phyloP scores from a whole-genome alignment of 2,888 invertebrate species.

The Abrostola triplasia region DNA sequence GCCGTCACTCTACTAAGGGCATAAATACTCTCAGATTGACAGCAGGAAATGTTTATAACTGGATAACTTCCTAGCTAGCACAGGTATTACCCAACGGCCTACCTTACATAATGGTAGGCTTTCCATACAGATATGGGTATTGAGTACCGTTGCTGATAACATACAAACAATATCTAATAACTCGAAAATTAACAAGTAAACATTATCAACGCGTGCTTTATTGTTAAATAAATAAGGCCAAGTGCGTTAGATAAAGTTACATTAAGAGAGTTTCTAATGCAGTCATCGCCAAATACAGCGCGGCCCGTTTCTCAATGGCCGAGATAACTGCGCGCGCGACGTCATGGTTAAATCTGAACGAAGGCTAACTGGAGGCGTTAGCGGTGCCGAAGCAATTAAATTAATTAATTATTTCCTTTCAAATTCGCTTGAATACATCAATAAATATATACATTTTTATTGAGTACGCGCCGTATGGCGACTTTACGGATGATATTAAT shows the following conservation, averaged over 20 bases:
- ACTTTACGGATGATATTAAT: constrained; percentile 34
- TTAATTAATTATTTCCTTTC: constrained; percentile 86
- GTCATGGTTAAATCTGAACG: constrained; percentile 83
- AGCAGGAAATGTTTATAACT: constrained; percentile 2
- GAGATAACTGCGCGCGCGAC: constrained; percentile 65
- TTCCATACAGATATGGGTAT: constrained; percentile 32
- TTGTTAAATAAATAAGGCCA: constrained; percentile 70
- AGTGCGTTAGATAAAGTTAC: constrained; percentile 69
- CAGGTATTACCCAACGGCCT: neutral
- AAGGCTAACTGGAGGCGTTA: constrained; percentile 85
- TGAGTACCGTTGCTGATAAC: constrained; percentile 30
- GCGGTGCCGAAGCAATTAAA: constrained; percentile 79
- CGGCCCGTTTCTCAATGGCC: constrained; percentile 74
- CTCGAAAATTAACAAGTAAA: constrained; percentile 53
- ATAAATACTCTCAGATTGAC: constrained; percentile 2
- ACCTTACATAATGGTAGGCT: constrained; percentile 1
- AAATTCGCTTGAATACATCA: constrained; percentile 75
- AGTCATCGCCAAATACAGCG: constrained; percentile 80
- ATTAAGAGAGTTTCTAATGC: constrained; percentile 76
- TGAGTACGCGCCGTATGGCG: constrained; percentile 21
- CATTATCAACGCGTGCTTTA: constrained; percentile 63
- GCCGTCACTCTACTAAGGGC: neutral
- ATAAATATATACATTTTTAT: constrained; percentile 49
- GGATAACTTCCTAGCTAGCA: neutral
- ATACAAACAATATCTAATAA: constrained; percentile 44